Conservation (phyloP, 2,113 vertebrate genomes). For the Tretioscincus oriximinensis region DNA sequence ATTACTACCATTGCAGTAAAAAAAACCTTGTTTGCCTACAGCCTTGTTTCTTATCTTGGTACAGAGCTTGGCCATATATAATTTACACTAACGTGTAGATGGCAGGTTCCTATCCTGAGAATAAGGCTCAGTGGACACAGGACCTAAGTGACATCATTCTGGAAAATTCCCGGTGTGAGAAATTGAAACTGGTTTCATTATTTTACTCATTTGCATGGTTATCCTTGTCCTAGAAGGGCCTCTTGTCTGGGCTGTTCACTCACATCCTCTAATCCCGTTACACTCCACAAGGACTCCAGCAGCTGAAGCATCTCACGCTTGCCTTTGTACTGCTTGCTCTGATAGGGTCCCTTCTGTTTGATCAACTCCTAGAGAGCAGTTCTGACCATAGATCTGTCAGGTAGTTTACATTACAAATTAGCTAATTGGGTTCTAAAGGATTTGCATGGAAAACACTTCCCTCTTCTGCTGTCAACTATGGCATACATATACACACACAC, state of each 20-base stretch:
- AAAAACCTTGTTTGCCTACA: too few species aligned
- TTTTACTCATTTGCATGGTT: neutral
- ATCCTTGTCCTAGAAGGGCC: neutral
- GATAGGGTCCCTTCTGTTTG: constrained; percentile 41
- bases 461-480: constrained; percentile 64
- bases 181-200: neutral
- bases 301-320: constrained; percentile 22
- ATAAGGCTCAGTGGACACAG: too few species aligned
- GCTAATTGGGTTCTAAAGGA: constrained; percentile 73
- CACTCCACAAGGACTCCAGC: neutral
- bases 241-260: neutral
- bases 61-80: too few species aligned
- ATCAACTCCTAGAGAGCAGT: constrained; percentile 51
- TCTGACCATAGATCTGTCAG: constrained; percentile 55
- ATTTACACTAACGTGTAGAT: too few species aligned
- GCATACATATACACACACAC: constrained; percentile 63
- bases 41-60: too few species aligned
- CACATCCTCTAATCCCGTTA: neutral
- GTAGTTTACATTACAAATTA: constrained; percentile 72
- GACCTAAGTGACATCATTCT: neutral
- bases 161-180: neutral
- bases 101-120: too few species aligned
- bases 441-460: constrained; percentile 70
- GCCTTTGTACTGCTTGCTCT: constrained; percentile 38
- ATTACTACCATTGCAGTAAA: too few species aligned